Evolutionary conservation across 2,113 vertebrate genomes (phyloP).

Genomic region (Actenoides hombroni): DNA sequence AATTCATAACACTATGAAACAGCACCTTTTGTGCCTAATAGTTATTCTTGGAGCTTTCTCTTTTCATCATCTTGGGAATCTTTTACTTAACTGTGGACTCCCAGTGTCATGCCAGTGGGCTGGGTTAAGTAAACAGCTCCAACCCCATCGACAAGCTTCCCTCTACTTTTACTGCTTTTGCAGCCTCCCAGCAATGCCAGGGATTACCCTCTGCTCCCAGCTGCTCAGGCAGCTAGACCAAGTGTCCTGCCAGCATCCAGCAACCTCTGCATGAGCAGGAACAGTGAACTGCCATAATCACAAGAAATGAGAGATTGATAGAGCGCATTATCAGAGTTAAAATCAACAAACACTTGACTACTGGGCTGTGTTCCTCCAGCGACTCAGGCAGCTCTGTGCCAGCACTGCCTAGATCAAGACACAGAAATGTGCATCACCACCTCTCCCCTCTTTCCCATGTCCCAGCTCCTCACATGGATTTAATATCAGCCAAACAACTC

Average conservation of each 20-base stretch:
- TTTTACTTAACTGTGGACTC: not conserved
- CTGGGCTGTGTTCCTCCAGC: not conserved
- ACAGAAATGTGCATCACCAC: not conserved
- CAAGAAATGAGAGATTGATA: rapidly evolving
- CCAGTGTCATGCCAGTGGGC: not conserved
- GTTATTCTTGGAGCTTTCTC: not conserved
- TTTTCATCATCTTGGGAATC: not conserved
- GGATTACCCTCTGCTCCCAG: not conserved
- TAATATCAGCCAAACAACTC: not conserved
- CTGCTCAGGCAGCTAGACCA: not conserved
- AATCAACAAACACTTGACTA: not conserved
- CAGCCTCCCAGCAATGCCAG: not conserved
- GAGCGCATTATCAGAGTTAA: not conserved
- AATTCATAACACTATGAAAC: not conserved
- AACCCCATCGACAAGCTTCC: not conserved
- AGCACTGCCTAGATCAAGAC: not conserved
- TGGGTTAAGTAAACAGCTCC: not conserved
- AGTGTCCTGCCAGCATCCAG: not conserved
- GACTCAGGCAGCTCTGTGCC: not conserved
- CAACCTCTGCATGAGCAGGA: not conserved
- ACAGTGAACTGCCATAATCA: not conserved
- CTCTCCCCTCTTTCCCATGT: not conserved
- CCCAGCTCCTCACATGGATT: not conserved
- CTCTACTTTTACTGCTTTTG: not conserved
- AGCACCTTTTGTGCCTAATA: not conserved